These are phyloP conservation scores for Lepus americanus DNA, from an alignment of 2,113 vertebrate species.

Conservation along the genomic window DNA sequence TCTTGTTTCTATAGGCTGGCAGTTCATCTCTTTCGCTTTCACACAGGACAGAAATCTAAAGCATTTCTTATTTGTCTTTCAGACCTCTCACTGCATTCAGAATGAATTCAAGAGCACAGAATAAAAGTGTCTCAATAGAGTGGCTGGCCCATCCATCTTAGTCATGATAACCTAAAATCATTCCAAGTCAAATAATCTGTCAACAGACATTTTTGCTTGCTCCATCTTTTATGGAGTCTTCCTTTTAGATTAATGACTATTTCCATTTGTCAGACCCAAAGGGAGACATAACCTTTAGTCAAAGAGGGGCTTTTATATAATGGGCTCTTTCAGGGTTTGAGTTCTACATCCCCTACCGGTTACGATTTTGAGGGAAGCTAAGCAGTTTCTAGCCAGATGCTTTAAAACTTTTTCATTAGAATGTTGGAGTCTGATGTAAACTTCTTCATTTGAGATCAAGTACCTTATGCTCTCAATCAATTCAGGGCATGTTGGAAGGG, in stretches of 20 bases:
- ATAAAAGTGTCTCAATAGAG: not conserved
- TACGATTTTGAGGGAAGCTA: slow-evolving; percentile 41
- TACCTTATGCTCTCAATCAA: not conserved
- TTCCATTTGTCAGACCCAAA: slow-evolving; percentile 45
- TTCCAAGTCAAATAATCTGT: slow-evolving; percentile 28
- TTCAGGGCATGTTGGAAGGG: slow-evolving; percentile 30
- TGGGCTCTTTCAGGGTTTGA: slow-evolving; percentile 40
- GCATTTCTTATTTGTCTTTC: not conserved
- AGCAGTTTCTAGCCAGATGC: not conserved
- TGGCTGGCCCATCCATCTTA: slow-evolving; percentile 12
- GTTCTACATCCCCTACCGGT: slow-evolving; percentile 37
- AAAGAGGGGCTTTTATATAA: slow-evolving; percentile 31
- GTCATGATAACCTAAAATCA: slow-evolving; percentile 58
- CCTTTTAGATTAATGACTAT: slow-evolving; percentile 49
- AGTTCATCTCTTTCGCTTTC: slow-evolving; percentile 1
- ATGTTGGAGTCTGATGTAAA: slow-evolving; percentile 12
- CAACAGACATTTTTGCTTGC: not conserved
- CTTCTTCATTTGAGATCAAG: slow-evolving; percentile 58
- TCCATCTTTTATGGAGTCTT: slow-evolving; percentile 42
- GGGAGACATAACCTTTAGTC: slow-evolving; percentile 47
- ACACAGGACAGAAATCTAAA: slow-evolving; percentile 31
- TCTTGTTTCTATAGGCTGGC: not conserved
- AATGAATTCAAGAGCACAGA: not conserved
- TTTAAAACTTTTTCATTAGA: slow-evolving; percentile 29
- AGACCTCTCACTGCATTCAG: not conserved